phyloP scores from a whole-genome alignment of 2,888 invertebrate genomes.

The Amiota mariae region DNA sequence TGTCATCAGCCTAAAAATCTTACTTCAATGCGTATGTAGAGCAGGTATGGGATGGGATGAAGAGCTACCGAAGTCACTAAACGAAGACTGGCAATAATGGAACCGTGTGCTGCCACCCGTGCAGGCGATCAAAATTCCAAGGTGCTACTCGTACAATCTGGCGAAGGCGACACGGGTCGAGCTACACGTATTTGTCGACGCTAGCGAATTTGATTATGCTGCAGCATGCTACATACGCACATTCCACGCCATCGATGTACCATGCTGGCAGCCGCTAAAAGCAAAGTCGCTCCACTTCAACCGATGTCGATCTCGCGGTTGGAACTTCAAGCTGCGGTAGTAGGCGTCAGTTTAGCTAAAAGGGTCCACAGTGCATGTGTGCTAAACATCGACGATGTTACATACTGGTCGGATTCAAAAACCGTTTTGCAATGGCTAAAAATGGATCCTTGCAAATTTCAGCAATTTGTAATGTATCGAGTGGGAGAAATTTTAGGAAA shows the following conservation, averaged over 20 bases:
- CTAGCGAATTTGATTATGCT: constrained; percentile 6
- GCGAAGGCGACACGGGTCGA: constrained; percentile 15
- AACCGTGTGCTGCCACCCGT: background rate
- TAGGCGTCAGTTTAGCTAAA: constrained; percentile 18
- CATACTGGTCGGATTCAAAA: no score
- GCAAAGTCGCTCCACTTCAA: no score
- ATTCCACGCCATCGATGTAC: background rate
- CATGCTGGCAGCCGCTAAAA: constrained; percentile 27
- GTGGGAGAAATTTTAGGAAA: constrained; percentile 18
- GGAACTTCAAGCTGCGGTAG: constrained; percentile 14
- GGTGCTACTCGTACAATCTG: constrained; percentile 29
- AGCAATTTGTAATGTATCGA: constrained; percentile 13
- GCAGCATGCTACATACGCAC: constrained; percentile 15
- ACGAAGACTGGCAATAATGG: background rate
- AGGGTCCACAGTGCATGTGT: no score
- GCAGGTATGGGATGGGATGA: background rate
- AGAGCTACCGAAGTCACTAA: background rate
- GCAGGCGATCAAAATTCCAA: constrained; percentile 1
- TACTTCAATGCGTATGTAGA: background rate
- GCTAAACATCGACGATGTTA: no score
- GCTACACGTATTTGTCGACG: constrained; percentile 30
- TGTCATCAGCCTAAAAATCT: background rate
- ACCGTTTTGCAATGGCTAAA: no score
- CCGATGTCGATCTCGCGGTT: constrained; percentile 5
- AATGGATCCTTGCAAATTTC: background rate